These are phyloP conservation scores for Pitangus sulphuratus DNA, from an alignment of 2,797 vertebrate species.

Conservation along the genomic window DNA sequence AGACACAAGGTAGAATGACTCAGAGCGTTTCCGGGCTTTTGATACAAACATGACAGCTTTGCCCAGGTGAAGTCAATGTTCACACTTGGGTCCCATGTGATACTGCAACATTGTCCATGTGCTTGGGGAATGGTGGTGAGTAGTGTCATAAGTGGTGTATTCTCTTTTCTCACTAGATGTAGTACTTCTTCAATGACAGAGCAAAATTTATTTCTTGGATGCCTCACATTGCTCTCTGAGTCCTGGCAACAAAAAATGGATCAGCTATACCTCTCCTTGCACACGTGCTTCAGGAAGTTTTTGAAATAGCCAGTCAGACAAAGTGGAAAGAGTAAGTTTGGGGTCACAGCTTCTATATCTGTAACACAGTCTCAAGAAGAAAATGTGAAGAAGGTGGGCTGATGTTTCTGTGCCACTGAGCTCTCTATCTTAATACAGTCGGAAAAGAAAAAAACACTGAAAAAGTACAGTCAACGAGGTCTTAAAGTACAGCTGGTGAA, in stretches of 20 bases:
- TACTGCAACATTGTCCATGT: rapidly evolving
- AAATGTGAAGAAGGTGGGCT: not conserved
- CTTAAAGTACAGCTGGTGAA: not conserved
- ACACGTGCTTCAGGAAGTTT: not conserved
- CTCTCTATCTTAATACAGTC: not conserved
- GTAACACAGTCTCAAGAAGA: not conserved
- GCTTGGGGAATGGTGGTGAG: not conserved
- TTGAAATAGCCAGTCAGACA: not conserved
- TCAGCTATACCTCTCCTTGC: not conserved
- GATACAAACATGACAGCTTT: not conserved
- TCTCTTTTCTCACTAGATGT: not conserved
- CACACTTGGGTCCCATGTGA: rapidly evolving
- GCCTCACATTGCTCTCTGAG: not conserved
- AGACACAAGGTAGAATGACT: not conserved
- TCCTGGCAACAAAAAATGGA: not conserved
- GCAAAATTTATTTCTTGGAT: not conserved
- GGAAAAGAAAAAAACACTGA: not conserved
- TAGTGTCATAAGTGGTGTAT: not conserved
- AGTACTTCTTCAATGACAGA: not conserved
- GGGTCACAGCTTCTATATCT: not conserved
- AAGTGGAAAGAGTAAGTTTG: not conserved
- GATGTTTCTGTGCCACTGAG: not conserved
- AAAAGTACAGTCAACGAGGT: not conserved
- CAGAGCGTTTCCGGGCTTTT: not conserved
- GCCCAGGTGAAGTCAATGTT: not conserved